Conservation (phyloP, 2,888 invertebrate genomes). For the Encarsia formosa region DNA sequence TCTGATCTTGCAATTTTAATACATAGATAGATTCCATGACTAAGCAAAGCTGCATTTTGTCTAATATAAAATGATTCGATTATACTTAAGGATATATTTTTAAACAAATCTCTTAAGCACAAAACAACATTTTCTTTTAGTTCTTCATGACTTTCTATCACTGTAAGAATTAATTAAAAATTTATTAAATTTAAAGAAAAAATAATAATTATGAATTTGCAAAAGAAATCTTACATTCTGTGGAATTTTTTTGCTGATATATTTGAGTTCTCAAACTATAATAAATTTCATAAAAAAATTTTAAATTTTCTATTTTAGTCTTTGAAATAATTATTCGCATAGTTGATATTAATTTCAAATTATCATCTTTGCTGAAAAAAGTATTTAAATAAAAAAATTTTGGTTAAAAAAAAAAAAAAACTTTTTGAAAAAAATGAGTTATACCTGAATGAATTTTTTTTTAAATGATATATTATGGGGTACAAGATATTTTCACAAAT, state of each 20-base stretch:
- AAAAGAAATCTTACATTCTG: conserved; percentile 50
- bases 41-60: conserved; percentile 58
- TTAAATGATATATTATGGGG: conserved; percentile 51
- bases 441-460: conserved; percentile 37
- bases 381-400: conserved; percentile 8
- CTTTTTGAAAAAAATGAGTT: conserved; percentile 4
- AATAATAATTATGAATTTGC: background rate
- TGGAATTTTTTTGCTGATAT: conserved; percentile 52
- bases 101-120: conserved; percentile 55
- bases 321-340: conserved; percentile 54
- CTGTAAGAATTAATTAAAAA: conserved; percentile 46
- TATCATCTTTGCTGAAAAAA: conserved; percentile 52
- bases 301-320: conserved; percentile 52
- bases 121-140: conserved; percentile 59
- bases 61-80: conserved; percentile 57
- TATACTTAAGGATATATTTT: conserved; percentile 54
- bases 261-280: conserved; percentile 56
- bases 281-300: conserved; percentile 58
- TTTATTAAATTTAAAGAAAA: conserved; percentile 21
- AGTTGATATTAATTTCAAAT: conserved; percentile 54
- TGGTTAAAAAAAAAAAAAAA: background rate
- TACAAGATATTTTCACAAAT: conserved; percentile 56
- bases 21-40: conserved; percentile 63
- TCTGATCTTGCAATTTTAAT: conserved; percentile 65
- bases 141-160: conserved; percentile 61